Conservation (phyloP, 2,888 invertebrate genomes). For the Ganaspis brasiliensis region DNA sequence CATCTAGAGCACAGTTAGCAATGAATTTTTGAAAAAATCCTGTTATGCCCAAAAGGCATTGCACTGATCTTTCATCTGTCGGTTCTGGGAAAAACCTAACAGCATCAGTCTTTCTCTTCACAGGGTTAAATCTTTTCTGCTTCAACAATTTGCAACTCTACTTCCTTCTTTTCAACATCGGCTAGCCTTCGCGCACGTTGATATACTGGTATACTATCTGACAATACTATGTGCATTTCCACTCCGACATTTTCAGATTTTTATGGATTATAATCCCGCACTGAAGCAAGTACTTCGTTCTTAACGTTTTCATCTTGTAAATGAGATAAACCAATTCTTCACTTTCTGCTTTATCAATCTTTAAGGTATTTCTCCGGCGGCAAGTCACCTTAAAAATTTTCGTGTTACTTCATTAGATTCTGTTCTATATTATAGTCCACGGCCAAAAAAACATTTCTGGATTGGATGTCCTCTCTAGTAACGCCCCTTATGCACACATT, state of each 20-base stretch:
- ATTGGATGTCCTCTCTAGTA: too few relatives aligned
- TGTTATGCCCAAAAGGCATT: too few relatives aligned
- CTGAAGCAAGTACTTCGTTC: neutral
- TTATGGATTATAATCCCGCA: neutral
- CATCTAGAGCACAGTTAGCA: constrained; percentile 48
- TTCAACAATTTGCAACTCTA: constrained; percentile 24
- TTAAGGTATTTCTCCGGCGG: too few relatives aligned
- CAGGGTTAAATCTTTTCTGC: constrained; percentile 51
- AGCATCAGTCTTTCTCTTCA: constrained; percentile 50
- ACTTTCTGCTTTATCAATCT: too few relatives aligned
- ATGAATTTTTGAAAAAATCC: constrained; percentile 57
- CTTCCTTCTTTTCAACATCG: neutral
- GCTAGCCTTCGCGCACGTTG: neutral
- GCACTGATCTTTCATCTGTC: constrained; percentile 40
- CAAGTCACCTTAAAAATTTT: too few relatives aligned
- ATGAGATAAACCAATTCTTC: neutral
- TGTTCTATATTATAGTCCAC: too few relatives aligned
- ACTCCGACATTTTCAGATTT: neutral
- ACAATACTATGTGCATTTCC: neutral
- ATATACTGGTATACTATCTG: neutral
- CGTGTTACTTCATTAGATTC: too few relatives aligned
- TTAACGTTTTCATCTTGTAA: neutral
- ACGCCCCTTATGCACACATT: too few relatives aligned
- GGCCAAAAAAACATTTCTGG: too few relatives aligned
- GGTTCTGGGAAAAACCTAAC: constrained; percentile 54